Base-by-base conservation (phyloP, 2,888 invertebrate genomes). In the Mythimna loreyi region DNA sequence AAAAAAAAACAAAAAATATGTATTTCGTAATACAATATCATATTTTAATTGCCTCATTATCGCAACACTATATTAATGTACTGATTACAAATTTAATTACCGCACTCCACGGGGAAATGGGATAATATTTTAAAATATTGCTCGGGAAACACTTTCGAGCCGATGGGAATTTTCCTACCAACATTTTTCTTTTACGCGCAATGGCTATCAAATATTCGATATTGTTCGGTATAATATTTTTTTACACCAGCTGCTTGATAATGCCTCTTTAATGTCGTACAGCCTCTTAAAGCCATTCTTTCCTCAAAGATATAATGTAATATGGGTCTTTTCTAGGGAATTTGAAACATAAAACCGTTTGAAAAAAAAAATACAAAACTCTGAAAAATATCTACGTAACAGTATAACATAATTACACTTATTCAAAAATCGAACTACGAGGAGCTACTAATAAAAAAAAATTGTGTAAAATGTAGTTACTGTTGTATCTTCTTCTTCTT, bases 131-230 rank as follows among this genome's bases (percentile, higher is more conserved):
- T 58, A 59, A 81, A 83, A 65, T 78, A 74, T 67, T 65, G 55
- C 50, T 58, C 52, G 16, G 28, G 55, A 77, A 75, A 81, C 82
- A 83, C 84, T 81, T 67, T 43, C 16, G 84, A 30, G 78, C 75
- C 69, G 13, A 43, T 72, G 84, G 78, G 69, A 71, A 60, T 70
- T 60, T 74, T 65, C 28, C 28, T 33, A 57, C 16, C 43, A 45
- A 81, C 25, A 59, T 70, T 83, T 60, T 59, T 57, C 30, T 61
- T 52, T 57, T 28, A 50, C 58, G 52, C 49, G 57, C 55, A 55
- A 16, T 23, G 43, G 36, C 33, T 33, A 63, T 72, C 68, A 2
- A 58, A 64, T 68, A 78, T 72, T 71, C 3, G 2, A 56, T 49
- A 25, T 58, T 13, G n/a, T 16, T 30, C 11, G 13, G 28, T 47